Conservation (phyloP, 1,140 invertebrate species). For the Drosophila trapezifrons region DNA sequence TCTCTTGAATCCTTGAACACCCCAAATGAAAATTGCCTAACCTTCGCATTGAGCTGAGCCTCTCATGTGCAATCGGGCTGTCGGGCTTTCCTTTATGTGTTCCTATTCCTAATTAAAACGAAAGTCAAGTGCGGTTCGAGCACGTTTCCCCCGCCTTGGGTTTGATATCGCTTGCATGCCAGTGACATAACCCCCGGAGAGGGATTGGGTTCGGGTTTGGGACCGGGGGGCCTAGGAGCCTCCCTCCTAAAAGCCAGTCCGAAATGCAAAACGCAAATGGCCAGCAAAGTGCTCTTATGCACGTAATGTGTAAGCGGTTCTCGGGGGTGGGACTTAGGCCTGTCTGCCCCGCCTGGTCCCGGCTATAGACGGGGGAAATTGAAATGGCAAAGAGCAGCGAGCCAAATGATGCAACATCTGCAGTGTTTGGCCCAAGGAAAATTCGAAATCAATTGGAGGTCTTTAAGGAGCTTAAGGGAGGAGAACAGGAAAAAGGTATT, state of each 20-base stretch:
- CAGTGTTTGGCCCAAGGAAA: slow-evolving; percentile 30
- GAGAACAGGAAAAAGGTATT: background rate
- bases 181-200: slow-evolving; percentile 46
- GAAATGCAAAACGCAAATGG: slow-evolving; percentile 63
- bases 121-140: slow-evolving; percentile 45
- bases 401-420: slow-evolving; percentile 49
- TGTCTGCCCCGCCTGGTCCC: slow-evolving; percentile 12
- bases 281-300: slow-evolving; percentile 65
- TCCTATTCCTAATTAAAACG: slow-evolving; percentile 53
- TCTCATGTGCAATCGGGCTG: slow-evolving; percentile 8
- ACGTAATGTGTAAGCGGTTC: slow-evolving; percentile 57
- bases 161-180: slow-evolving; percentile 45
- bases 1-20: background rate
- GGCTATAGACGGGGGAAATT: slow-evolving; percentile 37
- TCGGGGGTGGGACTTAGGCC: slow-evolving; percentile 22
- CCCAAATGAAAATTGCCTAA: background rate
- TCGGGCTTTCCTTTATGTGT: slow-evolving; percentile 22
- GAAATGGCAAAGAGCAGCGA: slow-evolving; percentile 47
- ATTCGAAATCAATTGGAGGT: background rate
- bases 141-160: slow-evolving; percentile 5
- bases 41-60: slow-evolving; percentile 36
- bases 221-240: background rate
- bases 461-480: background rate
- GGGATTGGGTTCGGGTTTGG: background rate
- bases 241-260: slow-evolving; percentile 18